Base-by-base conservation (phyloP, 2,797 vertebrate species). In the Phyllotis vaccarum region DNA sequence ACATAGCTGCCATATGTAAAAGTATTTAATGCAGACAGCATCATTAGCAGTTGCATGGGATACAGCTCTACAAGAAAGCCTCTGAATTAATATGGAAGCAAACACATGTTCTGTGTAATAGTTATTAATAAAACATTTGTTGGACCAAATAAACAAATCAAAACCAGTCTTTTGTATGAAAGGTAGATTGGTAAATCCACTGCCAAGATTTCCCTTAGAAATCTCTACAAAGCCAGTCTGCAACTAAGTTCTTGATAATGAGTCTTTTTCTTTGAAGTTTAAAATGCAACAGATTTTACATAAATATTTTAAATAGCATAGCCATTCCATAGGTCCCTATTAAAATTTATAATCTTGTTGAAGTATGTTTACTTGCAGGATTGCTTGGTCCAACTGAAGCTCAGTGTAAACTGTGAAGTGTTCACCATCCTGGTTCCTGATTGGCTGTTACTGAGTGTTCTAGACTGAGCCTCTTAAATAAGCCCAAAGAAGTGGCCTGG, bases 111-210 rank as follows among this genome's bases (percentile, higher is more conserved):
- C 29, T 17, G 16, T 52, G 2, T 72, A 62, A 80, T 27, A 76
- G 12, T 40, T 66, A 56, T 24, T 81, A 74, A 40, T 72, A 68
- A 96, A 54, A 90, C 95, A 95, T 94, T 58, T 75, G 80, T 89
- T 97, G 93, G 92, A 89, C 52, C 49, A 86, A 97, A 94, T 96
- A 97, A 68, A 85, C 56, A 79, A 95, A 79, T 87, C 54, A 93
- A 96, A 97, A 86, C 79, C 95, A 97, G 83, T 89, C 52, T 27
- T 92, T 95, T 96, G 74, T 89, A 60, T 27, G 29, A 95, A 96
- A 90, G 72, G 91, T 95, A 89, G 34, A 19, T 68, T 68, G 7
- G 7, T 68, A 94, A 94, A 60, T 78, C 29, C 31, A 89, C 27
- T 85, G 8, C 54, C 27, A 52, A 8, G 96, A 29, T 97, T 94